Evolutionary conservation across 2,797 vertebrate species (phyloP).

Genomic region (Pipistrellus pygmaeus): DNA sequence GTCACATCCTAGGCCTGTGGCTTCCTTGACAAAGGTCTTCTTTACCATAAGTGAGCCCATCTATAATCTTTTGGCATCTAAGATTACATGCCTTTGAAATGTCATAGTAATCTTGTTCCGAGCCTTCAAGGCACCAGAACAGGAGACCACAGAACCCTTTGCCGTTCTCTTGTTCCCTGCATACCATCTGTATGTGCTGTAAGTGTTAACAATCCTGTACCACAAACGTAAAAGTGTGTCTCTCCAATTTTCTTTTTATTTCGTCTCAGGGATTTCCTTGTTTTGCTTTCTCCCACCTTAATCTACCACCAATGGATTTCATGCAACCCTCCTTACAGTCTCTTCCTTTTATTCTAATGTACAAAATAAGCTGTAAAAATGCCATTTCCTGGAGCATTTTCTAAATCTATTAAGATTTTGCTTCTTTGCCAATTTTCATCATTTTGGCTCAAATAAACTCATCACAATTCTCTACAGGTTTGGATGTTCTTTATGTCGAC

Average conservation of each 20-base stretch:
- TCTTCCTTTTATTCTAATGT: background rate
- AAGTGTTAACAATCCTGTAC: background rate
- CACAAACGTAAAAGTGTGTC: background rate
- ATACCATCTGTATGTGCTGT: background rate
- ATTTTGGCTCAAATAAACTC: background rate
- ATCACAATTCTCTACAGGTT: background rate
- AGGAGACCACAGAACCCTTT: background rate
- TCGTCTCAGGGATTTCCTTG: background rate
- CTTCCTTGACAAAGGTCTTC: background rate
- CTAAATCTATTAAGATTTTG: background rate
- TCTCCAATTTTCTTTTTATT: background rate
- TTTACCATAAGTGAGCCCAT: background rate
- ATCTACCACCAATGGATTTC: background rate
- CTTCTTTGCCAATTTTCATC: background rate
- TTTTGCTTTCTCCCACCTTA: background rate
- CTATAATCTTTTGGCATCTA: background rate
- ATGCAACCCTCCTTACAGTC: background rate
- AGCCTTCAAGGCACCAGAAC: background rate
- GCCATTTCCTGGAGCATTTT: background rate
- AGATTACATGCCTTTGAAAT: background rate
- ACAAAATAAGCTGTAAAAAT: background rate
- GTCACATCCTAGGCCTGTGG: background rate
- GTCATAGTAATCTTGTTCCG: background rate
- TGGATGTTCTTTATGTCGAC: background rate
- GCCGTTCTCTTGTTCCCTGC: background rate